These are phyloP conservation scores for Colletes collaris DNA, from an alignment of 2,888 invertebrate genomes.

Conservation along the genomic window DNA sequence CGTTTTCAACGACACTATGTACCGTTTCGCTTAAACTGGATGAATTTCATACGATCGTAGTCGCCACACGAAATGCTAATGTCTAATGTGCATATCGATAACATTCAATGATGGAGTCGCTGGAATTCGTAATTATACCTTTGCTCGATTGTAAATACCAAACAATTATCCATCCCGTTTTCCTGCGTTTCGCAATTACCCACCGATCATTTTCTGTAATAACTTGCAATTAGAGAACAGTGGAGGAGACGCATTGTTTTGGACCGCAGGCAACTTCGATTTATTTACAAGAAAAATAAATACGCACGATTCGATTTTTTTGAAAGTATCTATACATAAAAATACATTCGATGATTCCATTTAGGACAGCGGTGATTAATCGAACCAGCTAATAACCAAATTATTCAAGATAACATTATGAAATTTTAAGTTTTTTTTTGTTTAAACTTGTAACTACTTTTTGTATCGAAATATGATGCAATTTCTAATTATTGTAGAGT, in stretches of 20 bases:
- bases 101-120: conserved; percentile 25
- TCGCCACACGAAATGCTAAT: conserved; percentile 21
- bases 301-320: too few species aligned
- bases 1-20: conserved; percentile 42
- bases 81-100: conserved; percentile 12
- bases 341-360: too few species aligned
- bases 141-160: conserved; percentile 14
- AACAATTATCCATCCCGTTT: conserved; percentile 32
- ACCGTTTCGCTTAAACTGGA: conserved; percentile 29
- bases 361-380: too few species aligned
- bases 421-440: too few species aligned
- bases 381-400: too few species aligned
- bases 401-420: too few species aligned
- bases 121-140: conserved; percentile 26
- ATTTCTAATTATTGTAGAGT: too few species aligned
- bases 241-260: background rate
- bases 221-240: background rate
- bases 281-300: background rate
- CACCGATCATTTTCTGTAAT: conserved; percentile 5
- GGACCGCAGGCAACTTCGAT: background rate
- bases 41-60: conserved; percentile 15
- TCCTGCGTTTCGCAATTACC: background rate
- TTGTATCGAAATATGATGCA: too few species aligned
- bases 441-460: too few species aligned
- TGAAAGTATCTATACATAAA: too few species aligned